Percentiles rank a stretch among this genome's conserved stretches.
phyloP scores from a whole-genome alignment of 92 coral and sea anemone species.

The Umimayanthus kanabou region DNA sequence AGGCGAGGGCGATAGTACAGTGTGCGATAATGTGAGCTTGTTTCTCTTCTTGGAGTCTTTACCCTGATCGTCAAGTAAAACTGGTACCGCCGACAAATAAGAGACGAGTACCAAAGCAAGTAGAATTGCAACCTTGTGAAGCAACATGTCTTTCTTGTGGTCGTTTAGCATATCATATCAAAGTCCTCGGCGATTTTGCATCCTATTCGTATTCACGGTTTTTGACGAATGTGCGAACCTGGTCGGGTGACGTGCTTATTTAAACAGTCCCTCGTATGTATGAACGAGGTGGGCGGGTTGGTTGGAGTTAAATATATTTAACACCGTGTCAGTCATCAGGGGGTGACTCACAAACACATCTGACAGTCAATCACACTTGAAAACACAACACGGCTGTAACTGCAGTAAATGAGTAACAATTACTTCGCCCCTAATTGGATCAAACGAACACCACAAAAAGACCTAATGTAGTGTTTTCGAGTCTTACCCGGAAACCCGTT shows the following conservation, averaged over 20 bases:
- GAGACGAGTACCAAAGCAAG: slow-evolving; percentile 72
- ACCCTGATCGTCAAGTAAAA: slow-evolving; percentile 61
- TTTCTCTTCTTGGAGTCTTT: slow-evolving; percentile 65
- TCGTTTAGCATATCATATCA: slow-evolving; percentile 56
- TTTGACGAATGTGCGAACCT: slow-evolving; percentile 23
- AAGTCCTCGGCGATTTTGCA: slow-evolving; percentile 40
- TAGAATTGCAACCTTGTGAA: slow-evolving; percentile 70
- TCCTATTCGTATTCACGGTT: slow-evolving; percentile 51
- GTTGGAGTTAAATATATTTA: slow-evolving; percentile 73
- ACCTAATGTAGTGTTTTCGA: slow-evolving; percentile 50
- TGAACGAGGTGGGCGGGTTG: slow-evolving; percentile 92
- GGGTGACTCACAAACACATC: slow-evolving; percentile 82
- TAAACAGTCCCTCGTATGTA: slow-evolving; percentile 56
- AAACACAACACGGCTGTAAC: slow-evolving; percentile 70
- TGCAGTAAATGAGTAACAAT: slow-evolving; percentile 42
- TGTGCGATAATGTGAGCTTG: slow-evolving; percentile 13
- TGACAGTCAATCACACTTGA: slow-evolving; percentile 83
- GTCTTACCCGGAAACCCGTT: slow-evolving; percentile 50
- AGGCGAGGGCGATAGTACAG: background rate
- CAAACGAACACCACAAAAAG: slow-evolving; percentile 41
- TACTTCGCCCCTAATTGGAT: slow-evolving; percentile 41
- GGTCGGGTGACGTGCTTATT: slow-evolving; percentile 50
- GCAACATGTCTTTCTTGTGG: slow-evolving; percentile 61
- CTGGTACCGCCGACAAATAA: slow-evolving; percentile 78
- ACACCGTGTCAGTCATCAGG: slow-evolving; percentile 90